phyloP scores from a whole-genome alignment of 1,140 invertebrate species.

The Drosophila cardini region DNA sequence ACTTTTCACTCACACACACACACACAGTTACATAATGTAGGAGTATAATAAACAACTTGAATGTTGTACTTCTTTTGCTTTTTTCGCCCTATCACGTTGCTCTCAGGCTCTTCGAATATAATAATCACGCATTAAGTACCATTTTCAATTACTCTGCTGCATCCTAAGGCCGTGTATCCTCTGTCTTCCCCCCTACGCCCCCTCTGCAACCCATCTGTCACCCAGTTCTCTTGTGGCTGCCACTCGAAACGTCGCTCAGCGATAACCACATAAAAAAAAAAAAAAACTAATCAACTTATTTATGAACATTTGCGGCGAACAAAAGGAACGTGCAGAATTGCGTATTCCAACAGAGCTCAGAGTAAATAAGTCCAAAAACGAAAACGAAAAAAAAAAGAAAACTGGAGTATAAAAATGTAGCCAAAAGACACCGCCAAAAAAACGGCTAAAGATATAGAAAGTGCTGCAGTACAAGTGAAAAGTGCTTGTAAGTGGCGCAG shows the following conservation, averaged over 20 bases:
- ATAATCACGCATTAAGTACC: conserved; percentile 80
- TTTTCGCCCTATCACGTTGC: conserved; percentile 64
- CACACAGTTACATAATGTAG: conserved; percentile 29
- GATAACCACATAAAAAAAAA: conserved; percentile 58
- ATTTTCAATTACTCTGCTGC: conserved; percentile 73
- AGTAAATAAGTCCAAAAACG: conserved; percentile 45
- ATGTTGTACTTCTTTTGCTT: conserved; percentile 45
- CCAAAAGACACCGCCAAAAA: conserved; percentile 14
- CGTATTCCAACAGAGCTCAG: conserved; percentile 55
- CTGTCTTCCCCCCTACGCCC: not conserved
- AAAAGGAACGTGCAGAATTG: conserved; percentile 78
- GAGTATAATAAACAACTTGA: conserved; percentile 50
- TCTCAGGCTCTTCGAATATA: conserved; percentile 62
- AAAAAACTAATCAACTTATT: conserved; percentile 83
- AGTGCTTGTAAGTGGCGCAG: conserved; percentile 37
- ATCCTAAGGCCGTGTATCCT: not conserved
- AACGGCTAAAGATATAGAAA: conserved; percentile 20
- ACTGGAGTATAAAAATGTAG: conserved; percentile 5
- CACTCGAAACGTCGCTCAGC: conserved; percentile 62
- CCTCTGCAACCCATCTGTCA: not conserved
- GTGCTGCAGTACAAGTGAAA: conserved; percentile 14
- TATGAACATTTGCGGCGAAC: conserved; percentile 80
- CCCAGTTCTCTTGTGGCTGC: conserved; percentile 39
- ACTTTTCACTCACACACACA: conserved; percentile 55
- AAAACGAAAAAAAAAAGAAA: no score